These are phyloP conservation scores for Zygaena filipendulae DNA, from an alignment of 2,888 invertebrate species.

Conservation along the genomic window DNA sequence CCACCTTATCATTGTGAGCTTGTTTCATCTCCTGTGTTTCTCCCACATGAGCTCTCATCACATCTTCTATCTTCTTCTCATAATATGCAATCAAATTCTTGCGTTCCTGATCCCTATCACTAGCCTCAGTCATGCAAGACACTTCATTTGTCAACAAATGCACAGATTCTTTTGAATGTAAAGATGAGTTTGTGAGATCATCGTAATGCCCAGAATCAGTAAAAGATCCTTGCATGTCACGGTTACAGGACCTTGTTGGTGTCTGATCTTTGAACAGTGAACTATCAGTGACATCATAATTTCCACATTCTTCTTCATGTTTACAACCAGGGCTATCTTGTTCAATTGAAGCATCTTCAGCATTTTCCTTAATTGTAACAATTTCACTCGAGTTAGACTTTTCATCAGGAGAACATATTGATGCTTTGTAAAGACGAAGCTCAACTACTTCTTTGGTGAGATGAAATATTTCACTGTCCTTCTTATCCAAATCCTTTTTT, in stretches of 20 bases:
- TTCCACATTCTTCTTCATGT: constrained; percentile 41
- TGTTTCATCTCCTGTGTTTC: constrained; percentile 82
- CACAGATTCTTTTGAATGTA: constrained; percentile 81
- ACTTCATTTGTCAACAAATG: constrained; percentile 65
- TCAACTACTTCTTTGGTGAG: constrained; percentile 85
- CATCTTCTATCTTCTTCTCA: constrained; percentile 80
- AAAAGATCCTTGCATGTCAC: constrained; percentile 80
- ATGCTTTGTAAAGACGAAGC: constrained; percentile 81
- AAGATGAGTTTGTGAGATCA: constrained; percentile 79
- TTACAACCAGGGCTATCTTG: constrained; percentile 45
- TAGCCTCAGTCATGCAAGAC: constrained; percentile 59
- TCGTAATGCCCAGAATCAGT: constrained; percentile 91
- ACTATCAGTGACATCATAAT: constrained; percentile 59
- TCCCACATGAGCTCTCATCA: constrained; percentile 68
- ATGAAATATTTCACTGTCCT: constrained; percentile 83
- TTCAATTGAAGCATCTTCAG: constrained; percentile 43
- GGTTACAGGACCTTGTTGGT: constrained; percentile 44
- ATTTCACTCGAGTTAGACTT: constrained; percentile 82
- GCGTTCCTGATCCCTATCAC: constrained; percentile 73
- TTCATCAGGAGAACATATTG: constrained; percentile 82
- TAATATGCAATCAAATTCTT: constrained; percentile 76
- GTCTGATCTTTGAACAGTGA: constrained; percentile 56
- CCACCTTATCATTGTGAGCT: constrained; percentile 82
- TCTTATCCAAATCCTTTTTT: constrained; percentile 80
- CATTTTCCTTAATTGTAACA: constrained; percentile 78